Evolutionary conservation across 2,888 invertebrate genomes (phyloP).

Genomic region (Lamproptera curius): DNA sequence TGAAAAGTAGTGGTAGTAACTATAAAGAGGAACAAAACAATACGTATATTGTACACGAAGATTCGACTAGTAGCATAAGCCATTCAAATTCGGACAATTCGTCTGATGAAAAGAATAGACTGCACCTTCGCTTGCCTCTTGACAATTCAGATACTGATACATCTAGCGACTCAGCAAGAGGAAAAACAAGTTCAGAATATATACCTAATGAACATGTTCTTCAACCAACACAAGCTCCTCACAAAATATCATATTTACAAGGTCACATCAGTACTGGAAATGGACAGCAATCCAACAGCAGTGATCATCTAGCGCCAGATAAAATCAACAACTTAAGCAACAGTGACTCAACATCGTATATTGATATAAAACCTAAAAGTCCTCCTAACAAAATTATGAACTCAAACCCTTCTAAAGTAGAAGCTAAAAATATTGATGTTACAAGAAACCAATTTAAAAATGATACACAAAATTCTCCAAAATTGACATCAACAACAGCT

Average conservation of each 20-base stretch:
- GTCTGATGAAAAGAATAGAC: slow-evolving; percentile 66
- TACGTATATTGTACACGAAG: slow-evolving; percentile 68
- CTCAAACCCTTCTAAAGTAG: slow-evolving; percentile 43
- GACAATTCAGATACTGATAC: slow-evolving; percentile 71
- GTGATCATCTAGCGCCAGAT: slow-evolving; percentile 39
- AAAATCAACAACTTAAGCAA: slow-evolving; percentile 43
- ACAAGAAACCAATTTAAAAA: slow-evolving; percentile 23
- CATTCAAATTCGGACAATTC: slow-evolving; percentile 52
- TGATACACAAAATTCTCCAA: slow-evolving; percentile 34
- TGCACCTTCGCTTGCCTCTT: slow-evolving; percentile 56
- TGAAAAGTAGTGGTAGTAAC: slow-evolving; percentile 33
- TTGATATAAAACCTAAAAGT: slow-evolving; percentile 59
- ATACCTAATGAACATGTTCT: slow-evolving; percentile 58
- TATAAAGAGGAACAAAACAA: slow-evolving; percentile 60
- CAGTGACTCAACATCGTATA: slow-evolving; percentile 67
- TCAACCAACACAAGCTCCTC: slow-evolving; percentile 21
- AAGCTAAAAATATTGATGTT: slow-evolving; percentile 27
- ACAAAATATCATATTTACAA: slow-evolving; percentile 24
- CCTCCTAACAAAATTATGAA: slow-evolving; percentile 50
- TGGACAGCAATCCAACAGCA: slow-evolving; percentile 16
- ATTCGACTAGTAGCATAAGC: slow-evolving; percentile 57
- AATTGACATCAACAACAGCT: slow-evolving; percentile 35
- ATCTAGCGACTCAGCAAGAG: slow-evolving; percentile 63
- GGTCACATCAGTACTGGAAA: slow-evolving; percentile 13
- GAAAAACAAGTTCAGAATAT: slow-evolving; percentile 66